A percentile compares a stretch with the other conserved stretches of the same genome.
phyloP scores from a whole-genome alignment of 2,113 vertebrate species.

The Typhlomys cinereus region DNA sequence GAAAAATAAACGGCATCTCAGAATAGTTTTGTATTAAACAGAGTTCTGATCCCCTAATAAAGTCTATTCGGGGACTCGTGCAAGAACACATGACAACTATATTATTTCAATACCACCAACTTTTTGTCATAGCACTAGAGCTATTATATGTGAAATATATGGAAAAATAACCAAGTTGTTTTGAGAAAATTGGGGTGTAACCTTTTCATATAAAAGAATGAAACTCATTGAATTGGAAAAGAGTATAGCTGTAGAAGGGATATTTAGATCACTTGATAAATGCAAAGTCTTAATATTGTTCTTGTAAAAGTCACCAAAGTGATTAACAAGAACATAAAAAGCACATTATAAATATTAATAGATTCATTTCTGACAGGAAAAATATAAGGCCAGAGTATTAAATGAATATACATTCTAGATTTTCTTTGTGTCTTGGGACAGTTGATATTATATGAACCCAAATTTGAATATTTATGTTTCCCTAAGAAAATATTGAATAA shows the following conservation, averaged over 20 bases:
- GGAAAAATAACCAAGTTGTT: conserved; percentile 35
- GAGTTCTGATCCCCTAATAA: conserved; percentile 36
- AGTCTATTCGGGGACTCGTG: conserved; percentile 73
- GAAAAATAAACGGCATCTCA: neutral
- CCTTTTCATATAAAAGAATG: conserved; percentile 39
- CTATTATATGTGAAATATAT: conserved; percentile 56
- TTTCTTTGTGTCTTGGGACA: neutral
- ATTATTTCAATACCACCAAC: conserved; percentile 57
- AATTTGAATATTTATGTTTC: neutral
- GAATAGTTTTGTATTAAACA: neutral
- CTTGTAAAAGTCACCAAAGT: conserved; percentile 54
- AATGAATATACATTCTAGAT: neutral
- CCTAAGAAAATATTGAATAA: neutral
- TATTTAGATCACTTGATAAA: conserved; percentile 48
- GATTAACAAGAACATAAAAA: conserved; percentile 49
- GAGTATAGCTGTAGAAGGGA: conserved; percentile 4
- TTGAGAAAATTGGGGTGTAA: conserved; percentile 23
- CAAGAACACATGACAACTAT: conserved; percentile 61
- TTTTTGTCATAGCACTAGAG: conserved; percentile 51
- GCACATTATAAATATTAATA: conserved; percentile 31
- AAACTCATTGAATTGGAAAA: conserved; percentile 35
- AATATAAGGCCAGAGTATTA: conserved; percentile 7
- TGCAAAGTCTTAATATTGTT: conserved; percentile 43
- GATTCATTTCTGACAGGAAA: neutral
- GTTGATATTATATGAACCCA: neutral